Base-by-base conservation (phyloP, 2,797 vertebrate genomes). In the Bradypodion pumilum region DNA sequence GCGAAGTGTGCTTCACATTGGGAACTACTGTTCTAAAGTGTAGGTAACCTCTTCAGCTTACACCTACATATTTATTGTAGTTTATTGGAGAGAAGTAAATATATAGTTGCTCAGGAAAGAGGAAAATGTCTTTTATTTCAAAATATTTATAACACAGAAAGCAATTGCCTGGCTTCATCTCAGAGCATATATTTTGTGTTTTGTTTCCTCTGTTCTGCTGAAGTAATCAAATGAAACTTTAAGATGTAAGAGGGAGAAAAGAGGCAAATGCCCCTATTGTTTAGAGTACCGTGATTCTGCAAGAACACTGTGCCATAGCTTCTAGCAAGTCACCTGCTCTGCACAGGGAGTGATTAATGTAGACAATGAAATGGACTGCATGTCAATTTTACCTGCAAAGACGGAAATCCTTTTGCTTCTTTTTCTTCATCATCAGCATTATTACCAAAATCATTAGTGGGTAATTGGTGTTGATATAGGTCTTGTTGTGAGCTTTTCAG, bases 61-160 rank as follows among this genome's bases (percentile, higher is more conserved):
- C 15, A 74, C 60, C 40, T 81, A 32, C 40, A 74, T 44, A 49
- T 73, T 85, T 60, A 81, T 74, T 74, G 60, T 32, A 81, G 65
- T 49, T 74, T 78, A 78, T 78, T 78, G 59, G 23, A 86, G 27
- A 25, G 66, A 68, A 60, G 59, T 62, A 74, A 49, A 35, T 44
- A 40, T 69, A 65, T 42, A 68, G 74, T 52, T 78, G 5, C 74
- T 77, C 7, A n/a, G 9, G 23, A 49, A 44, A 12, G 72, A 0
- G 21, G 21, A 27, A 37, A 78, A 37, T 63, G 44, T 66, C 49
- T 23, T 74, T 83, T 59, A 21, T 74, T 74, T 69, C 62, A 83
- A 72, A 40, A 23, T 49, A 49, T 60, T 69, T 72, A 65, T 81
- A 63, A 40, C 9, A 72, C 46, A 35, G 23, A 74, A 59, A 52